These are phyloP conservation scores for Coleophora flavipennella DNA, from an alignment of 2,888 invertebrate genomes.

Conservation along the genomic window DNA sequence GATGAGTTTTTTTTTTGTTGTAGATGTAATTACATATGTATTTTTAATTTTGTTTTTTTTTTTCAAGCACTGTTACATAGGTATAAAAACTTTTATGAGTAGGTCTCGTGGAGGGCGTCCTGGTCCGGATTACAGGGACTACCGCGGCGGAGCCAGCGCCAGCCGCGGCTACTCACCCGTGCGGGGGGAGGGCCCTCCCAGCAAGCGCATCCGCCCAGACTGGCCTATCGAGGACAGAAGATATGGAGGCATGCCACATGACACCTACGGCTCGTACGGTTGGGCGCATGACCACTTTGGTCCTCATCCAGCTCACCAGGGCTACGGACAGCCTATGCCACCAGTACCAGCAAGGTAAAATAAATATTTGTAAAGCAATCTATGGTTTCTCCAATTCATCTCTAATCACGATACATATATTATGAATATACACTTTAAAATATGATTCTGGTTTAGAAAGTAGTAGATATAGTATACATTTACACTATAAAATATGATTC, in stretches of 20 bases:
- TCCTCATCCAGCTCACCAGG: conserved; percentile 74
- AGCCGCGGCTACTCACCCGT: conserved; percentile 83
- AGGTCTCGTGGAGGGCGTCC: conserved; percentile 77
- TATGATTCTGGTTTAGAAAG: too few species aligned
- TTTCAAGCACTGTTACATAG: too few species aligned
- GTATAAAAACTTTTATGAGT: neutral
- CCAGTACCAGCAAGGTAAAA: conserved; percentile 60
- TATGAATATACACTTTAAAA: too few species aligned
- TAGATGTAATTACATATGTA: too few species aligned
- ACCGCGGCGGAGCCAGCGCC: conserved; percentile 78
- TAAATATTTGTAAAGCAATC: neutral
- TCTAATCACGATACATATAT: too few species aligned
- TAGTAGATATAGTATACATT: too few species aligned
- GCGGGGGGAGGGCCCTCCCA: conserved; percentile 82
- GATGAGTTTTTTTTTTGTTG: too few species aligned
- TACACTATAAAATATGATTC: too few species aligned
- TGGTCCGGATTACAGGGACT: conserved; percentile 85
- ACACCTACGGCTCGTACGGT: conserved; percentile 69
- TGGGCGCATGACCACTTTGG: conserved; percentile 69
- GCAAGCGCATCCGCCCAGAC: conserved; percentile 82
- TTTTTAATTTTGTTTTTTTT: too few species aligned
- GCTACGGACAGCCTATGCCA: conserved; percentile 73
- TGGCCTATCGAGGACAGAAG: conserved; percentile 74
- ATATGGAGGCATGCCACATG: conserved; percentile 68
- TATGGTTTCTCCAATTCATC: too few species aligned